Conservation (phyloP, 53 echinoderm and acorn worm species). For the Stichopus horrens region DNA sequence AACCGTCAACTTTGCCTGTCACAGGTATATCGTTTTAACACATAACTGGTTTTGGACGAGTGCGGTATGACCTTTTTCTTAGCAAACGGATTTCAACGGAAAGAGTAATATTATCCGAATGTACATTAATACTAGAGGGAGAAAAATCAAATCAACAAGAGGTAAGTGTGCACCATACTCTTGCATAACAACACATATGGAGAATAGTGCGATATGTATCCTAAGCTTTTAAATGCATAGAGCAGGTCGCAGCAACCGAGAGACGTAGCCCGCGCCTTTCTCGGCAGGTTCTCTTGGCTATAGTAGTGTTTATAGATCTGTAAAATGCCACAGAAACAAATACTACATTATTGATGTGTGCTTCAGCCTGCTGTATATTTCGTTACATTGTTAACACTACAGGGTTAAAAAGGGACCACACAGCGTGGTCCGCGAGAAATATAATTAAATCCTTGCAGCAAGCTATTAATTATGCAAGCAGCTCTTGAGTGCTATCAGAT, state of each 20-base stretch:
- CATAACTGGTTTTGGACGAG: too few relatives aligned
- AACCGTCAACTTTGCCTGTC: too few relatives aligned
- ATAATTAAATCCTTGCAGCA: neutral
- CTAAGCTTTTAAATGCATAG: neutral
- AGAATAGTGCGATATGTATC: neutral
- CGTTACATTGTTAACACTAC: neutral
- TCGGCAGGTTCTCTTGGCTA: neutral
- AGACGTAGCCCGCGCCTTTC: too few relatives aligned
- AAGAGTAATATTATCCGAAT: too few relatives aligned
- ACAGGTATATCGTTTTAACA: too few relatives aligned
- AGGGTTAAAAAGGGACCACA: neutral
- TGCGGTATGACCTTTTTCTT: too few relatives aligned
- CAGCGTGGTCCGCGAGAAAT: constrained; percentile 1
- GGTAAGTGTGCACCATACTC: neutral
- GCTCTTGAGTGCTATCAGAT: neutral
- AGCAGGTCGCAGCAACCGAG: neutral
- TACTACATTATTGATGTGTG: constrained; percentile 31
- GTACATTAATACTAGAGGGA: too few relatives aligned
- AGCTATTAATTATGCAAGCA: neutral
- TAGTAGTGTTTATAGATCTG: neutral
- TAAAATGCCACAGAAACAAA: neutral
- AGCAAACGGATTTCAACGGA: too few relatives aligned
- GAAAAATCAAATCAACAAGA: neutral
- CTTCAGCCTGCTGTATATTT: neutral
- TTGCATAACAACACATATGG: neutral